Evolutionary conservation across 2,113 vertebrate genomes (phyloP).

Genomic region (Tetraodon nigroviridis): DNA sequence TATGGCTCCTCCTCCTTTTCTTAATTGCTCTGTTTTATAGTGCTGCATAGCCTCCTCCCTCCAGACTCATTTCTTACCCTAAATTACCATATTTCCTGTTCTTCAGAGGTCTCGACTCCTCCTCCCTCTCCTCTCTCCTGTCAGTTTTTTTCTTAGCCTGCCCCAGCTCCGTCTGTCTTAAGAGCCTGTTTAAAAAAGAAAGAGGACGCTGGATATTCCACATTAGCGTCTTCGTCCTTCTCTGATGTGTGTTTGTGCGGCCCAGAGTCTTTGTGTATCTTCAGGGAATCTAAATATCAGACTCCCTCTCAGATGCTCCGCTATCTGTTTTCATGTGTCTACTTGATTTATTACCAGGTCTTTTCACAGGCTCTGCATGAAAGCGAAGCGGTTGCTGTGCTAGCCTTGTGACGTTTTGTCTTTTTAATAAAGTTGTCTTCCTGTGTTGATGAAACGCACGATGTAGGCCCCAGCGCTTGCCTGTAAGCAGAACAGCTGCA

Average conservation of each 20-base stretch:
- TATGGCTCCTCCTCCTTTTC: neutral
- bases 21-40: conserved; percentile 7
- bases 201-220: conserved; percentile 42
- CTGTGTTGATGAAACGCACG: conserved; percentile 21
- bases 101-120: conserved; percentile 26
- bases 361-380: conserved; percentile 47
- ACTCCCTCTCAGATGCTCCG: conserved; percentile 50
- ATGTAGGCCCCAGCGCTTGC: conserved; percentile 7
- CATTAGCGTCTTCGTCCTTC: conserved; percentile 42
- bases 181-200: conserved; percentile 30
- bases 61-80: conserved; percentile 25
- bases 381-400: conserved; percentile 56
- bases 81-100: conserved; percentile 49
- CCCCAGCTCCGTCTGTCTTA: conserved; percentile 27
- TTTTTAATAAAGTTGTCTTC: conserved; percentile 60
- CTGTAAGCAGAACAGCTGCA: conserved; percentile 23
- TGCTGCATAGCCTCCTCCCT: conserved; percentile 7
- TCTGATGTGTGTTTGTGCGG: conserved; percentile 58
- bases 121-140: conserved; percentile 20
- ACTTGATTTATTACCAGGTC: conserved; percentile 65
- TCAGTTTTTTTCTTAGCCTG: conserved; percentile 37
- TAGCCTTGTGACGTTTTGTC: conserved; percentile 46
- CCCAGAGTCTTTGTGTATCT: conserved; percentile 49
- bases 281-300: conserved; percentile 65
- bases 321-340: conserved; percentile 66